Percentiles rank a stretch among this genome's conserved stretches.
phyloP scores from a whole-genome alignment of 2,113 vertebrate species.

The Sisor rabdophorus region DNA sequence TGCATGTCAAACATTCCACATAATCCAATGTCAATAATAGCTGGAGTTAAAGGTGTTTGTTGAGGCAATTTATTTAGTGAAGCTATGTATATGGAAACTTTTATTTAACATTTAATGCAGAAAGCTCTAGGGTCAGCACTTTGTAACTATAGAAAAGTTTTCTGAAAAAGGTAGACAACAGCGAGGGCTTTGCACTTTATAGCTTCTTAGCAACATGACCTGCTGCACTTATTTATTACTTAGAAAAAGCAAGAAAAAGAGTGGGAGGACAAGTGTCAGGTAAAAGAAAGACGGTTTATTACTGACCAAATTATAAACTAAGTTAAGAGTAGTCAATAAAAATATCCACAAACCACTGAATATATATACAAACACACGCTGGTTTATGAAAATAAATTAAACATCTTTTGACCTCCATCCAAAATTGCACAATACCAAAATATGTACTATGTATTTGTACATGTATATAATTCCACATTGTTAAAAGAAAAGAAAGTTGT shows the following conservation, averaged over 20 bases:
- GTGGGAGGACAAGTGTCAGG: not conserved
- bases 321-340: not conserved
- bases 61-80: not conserved
- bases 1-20: not conserved
- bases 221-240: not conserved
- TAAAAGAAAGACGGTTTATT: not conserved
- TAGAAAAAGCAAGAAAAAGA: not conserved
- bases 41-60: not conserved
- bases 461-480: no score
- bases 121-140: not conserved
- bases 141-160: not conserved
- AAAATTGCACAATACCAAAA: no score
- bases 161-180: not conserved
- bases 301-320: not conserved
- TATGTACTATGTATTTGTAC: no score
- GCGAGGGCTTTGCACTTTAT: not conserved
- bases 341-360: not conserved
- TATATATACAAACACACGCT: not conserved
- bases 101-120: not conserved
- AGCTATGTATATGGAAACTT: not conserved
- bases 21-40: not conserved
- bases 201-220: not conserved
- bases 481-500: no score
- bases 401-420: no score
- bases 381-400: no score